Evolutionary conservation across 2,888 invertebrate genomes (phyloP).

Genomic region (Punctoribates punctum): DNA sequence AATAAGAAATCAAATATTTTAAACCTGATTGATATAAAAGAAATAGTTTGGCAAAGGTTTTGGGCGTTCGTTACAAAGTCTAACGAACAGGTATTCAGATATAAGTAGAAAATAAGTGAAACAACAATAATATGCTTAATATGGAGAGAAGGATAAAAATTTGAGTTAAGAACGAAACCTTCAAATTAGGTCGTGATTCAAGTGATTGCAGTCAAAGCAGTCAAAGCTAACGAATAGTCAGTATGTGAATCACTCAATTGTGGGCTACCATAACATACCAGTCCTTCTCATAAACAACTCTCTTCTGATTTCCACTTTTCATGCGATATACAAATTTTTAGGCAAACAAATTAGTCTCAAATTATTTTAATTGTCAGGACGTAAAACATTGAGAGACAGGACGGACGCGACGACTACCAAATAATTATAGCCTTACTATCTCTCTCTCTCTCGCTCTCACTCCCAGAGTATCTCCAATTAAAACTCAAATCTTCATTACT

Average conservation of each 20-base stretch:
- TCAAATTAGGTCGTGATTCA: conserved; percentile 33
- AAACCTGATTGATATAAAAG: background rate
- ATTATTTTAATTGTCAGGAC: conserved; percentile 24
- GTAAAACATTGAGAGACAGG: background rate
- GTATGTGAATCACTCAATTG: background rate
- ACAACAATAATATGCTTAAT: conserved; percentile 35
- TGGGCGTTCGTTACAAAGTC: conserved; percentile 27
- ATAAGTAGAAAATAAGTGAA: conserved; percentile 29
- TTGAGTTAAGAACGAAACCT: conserved; percentile 24
- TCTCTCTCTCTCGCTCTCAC: background rate
- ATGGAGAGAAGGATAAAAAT: conserved; percentile 15
- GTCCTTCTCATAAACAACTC: background rate
- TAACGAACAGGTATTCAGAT: conserved; percentile 27
- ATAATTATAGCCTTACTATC: background rate
- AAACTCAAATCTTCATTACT: background rate
- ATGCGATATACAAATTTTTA: background rate
- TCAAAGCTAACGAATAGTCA: too few species aligned
- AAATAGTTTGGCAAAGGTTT: conserved; percentile 19
- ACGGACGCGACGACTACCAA: conserved; percentile 8
- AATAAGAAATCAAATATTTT: background rate
- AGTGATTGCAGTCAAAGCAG: conserved; percentile 11
- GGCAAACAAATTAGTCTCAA: background rate
- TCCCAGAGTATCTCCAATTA: background rate
- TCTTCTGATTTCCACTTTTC: background rate
- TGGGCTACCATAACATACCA: background rate